Base-by-base conservation (phyloP, 2,797 vertebrate genomes). In the Novumbra hubbsi region DNA sequence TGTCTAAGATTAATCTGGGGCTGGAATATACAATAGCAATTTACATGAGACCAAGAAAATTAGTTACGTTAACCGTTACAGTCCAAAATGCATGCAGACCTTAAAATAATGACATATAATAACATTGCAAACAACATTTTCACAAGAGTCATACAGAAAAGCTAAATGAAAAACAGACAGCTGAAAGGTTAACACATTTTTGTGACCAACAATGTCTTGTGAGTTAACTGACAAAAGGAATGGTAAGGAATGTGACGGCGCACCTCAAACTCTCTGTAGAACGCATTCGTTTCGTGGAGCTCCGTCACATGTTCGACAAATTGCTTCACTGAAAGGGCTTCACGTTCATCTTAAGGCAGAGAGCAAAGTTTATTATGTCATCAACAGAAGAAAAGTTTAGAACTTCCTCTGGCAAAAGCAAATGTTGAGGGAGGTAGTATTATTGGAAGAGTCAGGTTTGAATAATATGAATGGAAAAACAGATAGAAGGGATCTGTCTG, bases 221-320 rank as follows among this genome's bases (percentile, higher is more conserved):
- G 55, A 60, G 55, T 12, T 11, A 24, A 27, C 11, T 24, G 12
- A 57, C n/a, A n/a, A 15, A 65, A 11, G 16, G 11, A 57, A 9
- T n/a, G 19, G 21, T 57, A 21, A 11, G 21, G 63, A 49, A 70
- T 17, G 62, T 52, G 57, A 16, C 24, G 12, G 60, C n/a, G 48
- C 94, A 99, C 98, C 96, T 99, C 94, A 92, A 99, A 99, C 92
- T 99, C 95, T 89, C 90, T 89, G 70, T 94, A 91, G 88, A 99
- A 99, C 57, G 96, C 94, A 84, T 86, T 92, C 76, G 89, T 93
- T 90, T 93, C 88, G 90, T 98, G 96, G 82, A 99, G 96, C 73
- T 96, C 94, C 63, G 92, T 91, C 76, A 99, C 97, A 64, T 96
- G 96, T 85, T 95, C 92, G 80, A 97, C 94, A 84, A 99, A 99